phyloP scores from a whole-genome alignment of 2,113 vertebrate species.

The Epinephelus cyanopodus region DNA sequence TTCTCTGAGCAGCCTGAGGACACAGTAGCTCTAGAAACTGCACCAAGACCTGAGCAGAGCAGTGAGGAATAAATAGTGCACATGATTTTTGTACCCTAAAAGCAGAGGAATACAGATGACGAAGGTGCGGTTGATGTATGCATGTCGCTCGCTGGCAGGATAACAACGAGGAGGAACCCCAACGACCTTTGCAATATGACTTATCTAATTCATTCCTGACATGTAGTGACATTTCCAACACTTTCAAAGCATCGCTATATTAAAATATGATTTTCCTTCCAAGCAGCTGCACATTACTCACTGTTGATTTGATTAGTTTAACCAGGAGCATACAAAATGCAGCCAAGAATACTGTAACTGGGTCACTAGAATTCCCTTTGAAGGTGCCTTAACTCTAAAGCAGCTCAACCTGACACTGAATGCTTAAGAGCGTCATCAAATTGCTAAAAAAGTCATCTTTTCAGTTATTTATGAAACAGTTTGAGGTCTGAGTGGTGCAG shows the following conservation, averaged over 20 bases:
- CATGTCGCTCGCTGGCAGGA: neutral
- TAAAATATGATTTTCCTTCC: slow-evolving; percentile 10
- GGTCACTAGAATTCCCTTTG: slow-evolving; percentile 21
- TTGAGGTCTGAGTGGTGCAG: neutral
- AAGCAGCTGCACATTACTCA: slow-evolving; percentile 42
- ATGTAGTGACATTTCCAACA: neutral
- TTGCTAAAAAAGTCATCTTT: neutral
- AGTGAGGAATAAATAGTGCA: neutral
- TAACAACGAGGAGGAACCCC: neutral
- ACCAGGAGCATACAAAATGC: neutral
- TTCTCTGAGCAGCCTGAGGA: slow-evolving; percentile 52
- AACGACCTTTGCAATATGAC: slow-evolving; percentile 12
- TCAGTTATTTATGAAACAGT: neutral
- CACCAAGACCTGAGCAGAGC: slow-evolving; percentile 37
- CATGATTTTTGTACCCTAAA: neutral
- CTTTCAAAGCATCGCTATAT: neutral
- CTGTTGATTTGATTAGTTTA: slow-evolving; percentile 30
- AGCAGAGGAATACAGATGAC: neutral
- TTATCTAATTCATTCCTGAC: slow-evolving; percentile 23
- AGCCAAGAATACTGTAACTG: slow-evolving; percentile 23
- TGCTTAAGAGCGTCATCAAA: neutral
- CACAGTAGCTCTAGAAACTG: slow-evolving; percentile 49
- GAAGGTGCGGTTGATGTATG: slow-evolving; percentile 7
- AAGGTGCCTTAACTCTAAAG: slow-evolving; percentile 15
- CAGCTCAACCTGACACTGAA: neutral